Evolutionary conservation across 2,888 invertebrate species (phyloP).

Genomic region (Drosophila flavopinicola): DNA sequence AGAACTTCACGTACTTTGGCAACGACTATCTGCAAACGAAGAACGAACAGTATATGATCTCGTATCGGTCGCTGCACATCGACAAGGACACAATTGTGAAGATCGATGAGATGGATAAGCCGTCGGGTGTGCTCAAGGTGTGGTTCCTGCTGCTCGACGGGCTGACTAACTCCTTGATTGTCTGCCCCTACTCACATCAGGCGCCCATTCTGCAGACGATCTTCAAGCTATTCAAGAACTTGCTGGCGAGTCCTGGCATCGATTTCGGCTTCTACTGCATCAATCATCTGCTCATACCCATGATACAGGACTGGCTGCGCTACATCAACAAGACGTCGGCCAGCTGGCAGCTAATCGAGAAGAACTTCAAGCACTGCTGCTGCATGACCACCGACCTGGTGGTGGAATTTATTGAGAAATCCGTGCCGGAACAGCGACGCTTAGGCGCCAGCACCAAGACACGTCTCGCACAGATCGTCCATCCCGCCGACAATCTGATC

Average conservation of each 20-base stretch:
- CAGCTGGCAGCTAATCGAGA: slow-evolving; percentile 91
- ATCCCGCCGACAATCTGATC: slow-evolving; percentile 82
- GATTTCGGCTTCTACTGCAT: slow-evolving; percentile 96
- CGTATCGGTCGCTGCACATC: slow-evolving; percentile 84
- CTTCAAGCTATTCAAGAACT: slow-evolving; percentile 92
- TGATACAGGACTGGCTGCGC: slow-evolving; percentile 96
- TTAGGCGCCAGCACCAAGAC: slow-evolving; percentile 70
- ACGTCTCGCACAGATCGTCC: slow-evolving; percentile 81
- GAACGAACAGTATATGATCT: slow-evolving; percentile 87
- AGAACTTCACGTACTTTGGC: slow-evolving; percentile 89
- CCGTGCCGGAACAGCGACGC: slow-evolving; percentile 84
- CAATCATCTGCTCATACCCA: slow-evolving; percentile 95
- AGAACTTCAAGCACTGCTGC: slow-evolving; percentile 97
- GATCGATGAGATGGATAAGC: slow-evolving; percentile 88
- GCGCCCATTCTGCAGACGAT: slow-evolving; percentile 94
- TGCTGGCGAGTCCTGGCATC: slow-evolving; percentile 92
- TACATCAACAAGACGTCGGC: slow-evolving; percentile 89
- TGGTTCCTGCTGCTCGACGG: slow-evolving; percentile 96
- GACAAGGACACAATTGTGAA: slow-evolving; percentile 85
- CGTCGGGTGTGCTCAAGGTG: slow-evolving; percentile 93
- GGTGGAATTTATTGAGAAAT: slow-evolving; percentile 92
- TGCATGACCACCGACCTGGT: slow-evolving; percentile 96
- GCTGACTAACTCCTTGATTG: slow-evolving; percentile 91
- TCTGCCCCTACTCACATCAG: slow-evolving; percentile 95
- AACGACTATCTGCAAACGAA: slow-evolving; percentile 87